Evolutionary conservation across 2,888 invertebrate genomes (phyloP).

Genomic region (Gari tellinella): DNA sequence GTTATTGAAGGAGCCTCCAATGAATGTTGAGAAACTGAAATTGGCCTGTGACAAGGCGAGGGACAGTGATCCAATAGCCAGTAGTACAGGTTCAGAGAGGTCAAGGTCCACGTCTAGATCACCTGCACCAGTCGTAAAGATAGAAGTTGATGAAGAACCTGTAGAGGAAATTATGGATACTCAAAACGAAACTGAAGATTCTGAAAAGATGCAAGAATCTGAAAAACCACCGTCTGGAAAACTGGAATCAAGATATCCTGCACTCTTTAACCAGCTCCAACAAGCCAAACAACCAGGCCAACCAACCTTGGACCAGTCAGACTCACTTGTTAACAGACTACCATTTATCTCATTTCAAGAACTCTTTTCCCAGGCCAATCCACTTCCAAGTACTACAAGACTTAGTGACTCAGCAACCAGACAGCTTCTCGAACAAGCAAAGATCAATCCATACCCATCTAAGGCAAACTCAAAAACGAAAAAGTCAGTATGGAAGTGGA

Average conservation of each 20-base stretch:
- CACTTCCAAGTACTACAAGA: constrained; percentile 13
- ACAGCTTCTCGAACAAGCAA: constrained; percentile 26
- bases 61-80: too few relatives aligned
- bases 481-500: constrained; percentile 53
- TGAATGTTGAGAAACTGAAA: too few relatives aligned
- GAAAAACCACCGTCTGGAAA: constrained; percentile 28
- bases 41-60: too few relatives aligned
- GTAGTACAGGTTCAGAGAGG: not conserved
- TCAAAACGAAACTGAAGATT: not conserved
- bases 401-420: constrained; percentile 17
- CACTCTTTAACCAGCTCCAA: constrained; percentile 56
- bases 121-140: constrained; percentile 44
- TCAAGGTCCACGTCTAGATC: constrained; percentile 33
- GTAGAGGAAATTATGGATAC: not conserved
- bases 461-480: constrained; percentile 12
- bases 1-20: not conserved
- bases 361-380: constrained; percentile 40
- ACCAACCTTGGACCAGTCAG: constrained; percentile 16
- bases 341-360: constrained; percentile 61
- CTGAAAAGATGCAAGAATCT: not conserved
- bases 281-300: constrained; percentile 16
- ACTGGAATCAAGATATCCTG: constrained; percentile 50
- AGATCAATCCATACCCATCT: constrained; percentile 15
- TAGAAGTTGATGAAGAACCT: constrained; percentile 49
- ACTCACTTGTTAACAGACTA: constrained; percentile 50